Evolutionary conservation across 37 sponge, comb jelly and placozoan genomes (phyloP), one percentile per base, ranked within the genome.

Genomic region (Eunapius fragilis): DNA sequence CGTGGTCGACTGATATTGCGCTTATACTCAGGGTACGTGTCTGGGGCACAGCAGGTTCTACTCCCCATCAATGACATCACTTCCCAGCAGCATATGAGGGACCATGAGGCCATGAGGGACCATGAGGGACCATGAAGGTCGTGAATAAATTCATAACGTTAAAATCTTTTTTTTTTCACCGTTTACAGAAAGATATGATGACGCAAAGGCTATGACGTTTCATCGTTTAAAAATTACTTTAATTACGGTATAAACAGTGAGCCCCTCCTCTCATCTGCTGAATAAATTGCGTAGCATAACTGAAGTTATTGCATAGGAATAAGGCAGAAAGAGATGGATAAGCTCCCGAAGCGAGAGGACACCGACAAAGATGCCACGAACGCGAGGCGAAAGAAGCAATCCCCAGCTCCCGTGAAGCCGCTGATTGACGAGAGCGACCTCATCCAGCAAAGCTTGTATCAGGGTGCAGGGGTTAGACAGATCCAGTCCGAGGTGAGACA

Each of bases 341-440:
- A 31, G 13, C 81, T 37, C 26, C 31, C 35, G n/a, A 67, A 30
- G 31, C 3, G 3, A 27, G 23, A 33, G 41, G 26, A 23, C 35
- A 5, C 32, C 24, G 30, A 49, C 13, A 83, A 47, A 24, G 25
- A 26, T 30, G 23, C 26, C 3, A 9, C 72, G 31, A 10, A 3
- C 22, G 31, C 24, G 22, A 32, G 79, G 3, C 25, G 17, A 1
- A 75, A 72, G 32, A 74, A 74, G 30, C 48, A 69, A 7, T 74
- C 69, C 78, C 19, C 88, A 25, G 78, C 82, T n/a, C 48, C 70
- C n/a, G 67, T 77, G 49, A 74, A 80, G 30, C 71, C n/a, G n/a
- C n/a, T 88, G 2, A 72, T 88, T 27, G 88, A 88, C 6, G 77
- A 76, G 33, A 71, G 78, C 25, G 88, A 88, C 33, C 45, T 37